These are phyloP conservation scores for Poecilia velifera DNA, from an alignment of 2,797 vertebrate genomes.

Conservation along the genomic window DNA sequence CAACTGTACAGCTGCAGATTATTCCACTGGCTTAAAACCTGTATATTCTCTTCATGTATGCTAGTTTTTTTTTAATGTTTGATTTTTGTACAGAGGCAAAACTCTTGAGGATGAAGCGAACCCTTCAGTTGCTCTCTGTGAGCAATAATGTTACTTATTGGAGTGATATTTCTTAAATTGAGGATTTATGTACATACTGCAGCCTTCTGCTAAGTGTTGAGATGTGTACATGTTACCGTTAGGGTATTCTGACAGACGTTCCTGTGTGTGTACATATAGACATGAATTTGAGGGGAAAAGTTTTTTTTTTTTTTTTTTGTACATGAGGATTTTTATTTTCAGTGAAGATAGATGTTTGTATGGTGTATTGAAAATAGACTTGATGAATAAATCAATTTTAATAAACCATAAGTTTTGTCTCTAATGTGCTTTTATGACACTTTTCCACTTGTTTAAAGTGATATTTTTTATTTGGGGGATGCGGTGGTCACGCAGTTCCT, in stretches of 20 bases:
- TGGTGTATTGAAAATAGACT: constrained; percentile 52
- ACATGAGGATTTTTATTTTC: constrained; percentile 71
- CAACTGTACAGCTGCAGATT: constrained; percentile 18
- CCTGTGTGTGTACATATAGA: constrained; percentile 51
- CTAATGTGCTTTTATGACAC: background rate
- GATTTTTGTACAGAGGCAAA: background rate
- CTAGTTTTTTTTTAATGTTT: constrained; percentile 1
- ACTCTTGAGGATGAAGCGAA: constrained; percentile 2
- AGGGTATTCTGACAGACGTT: constrained; percentile 54
- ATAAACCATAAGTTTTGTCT: constrained; percentile 2
- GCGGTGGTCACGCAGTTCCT: background rate
- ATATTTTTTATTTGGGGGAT: background rate
- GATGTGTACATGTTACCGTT: constrained; percentile 42
- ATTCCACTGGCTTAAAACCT: constrained; percentile 18
- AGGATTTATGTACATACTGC: constrained; percentile 46
- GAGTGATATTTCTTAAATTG: constrained; percentile 18
- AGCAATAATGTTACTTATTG: constrained; percentile 19
- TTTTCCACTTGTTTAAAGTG: background rate
- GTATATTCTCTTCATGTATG: constrained; percentile 6
- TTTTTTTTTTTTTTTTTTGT: constrained; percentile 67
- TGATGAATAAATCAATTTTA: constrained; percentile 68
- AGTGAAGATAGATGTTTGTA: constrained; percentile 66
- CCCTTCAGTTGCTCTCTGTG: constrained; percentile 18
- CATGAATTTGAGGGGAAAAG: constrained; percentile 30
- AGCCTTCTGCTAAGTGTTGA: constrained; percentile 44